phyloP scores from a whole-genome alignment of 1,140 invertebrate species.

The Macrostomum lignano region DNA sequence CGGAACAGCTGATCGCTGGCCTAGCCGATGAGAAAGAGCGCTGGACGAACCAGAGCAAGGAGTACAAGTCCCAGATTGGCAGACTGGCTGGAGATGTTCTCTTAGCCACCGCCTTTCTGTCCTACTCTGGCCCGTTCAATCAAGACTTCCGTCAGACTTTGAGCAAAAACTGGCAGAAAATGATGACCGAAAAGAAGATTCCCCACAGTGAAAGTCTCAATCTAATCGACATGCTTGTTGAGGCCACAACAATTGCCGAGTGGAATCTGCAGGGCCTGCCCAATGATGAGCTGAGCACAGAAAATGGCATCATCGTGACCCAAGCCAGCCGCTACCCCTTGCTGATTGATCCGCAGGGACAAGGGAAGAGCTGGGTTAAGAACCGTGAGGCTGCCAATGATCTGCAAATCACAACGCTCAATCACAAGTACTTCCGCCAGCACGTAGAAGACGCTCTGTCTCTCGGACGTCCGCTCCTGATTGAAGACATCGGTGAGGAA shows the following conservation, averaged over 20 bases:
- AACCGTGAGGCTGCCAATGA: conserved; percentile 64
- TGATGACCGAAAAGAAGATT: conserved; percentile 45
- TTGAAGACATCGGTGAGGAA: conserved; percentile 77
- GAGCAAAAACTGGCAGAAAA: conserved; percentile 57
- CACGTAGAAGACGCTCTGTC: conserved; percentile 80
- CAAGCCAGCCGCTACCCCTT: conserved; percentile 72
- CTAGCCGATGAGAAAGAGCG: conserved; percentile 66
- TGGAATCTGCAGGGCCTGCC: conserved; percentile 81
- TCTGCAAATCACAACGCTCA: conserved; percentile 65
- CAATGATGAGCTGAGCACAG: conserved; percentile 73
- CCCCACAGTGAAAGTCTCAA: conserved; percentile 26
- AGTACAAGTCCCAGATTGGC: conserved; percentile 60
- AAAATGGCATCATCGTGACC: conserved; percentile 78
- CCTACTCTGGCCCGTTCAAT: conserved; percentile 82
- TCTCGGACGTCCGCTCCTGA: conserved; percentile 59
- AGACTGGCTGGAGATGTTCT: conserved; percentile 72
- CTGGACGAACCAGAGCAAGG: conserved; percentile 81
- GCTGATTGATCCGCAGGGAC: conserved; percentile 72
- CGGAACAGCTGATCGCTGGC: conserved; percentile 67
- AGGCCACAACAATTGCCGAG: conserved; percentile 53
- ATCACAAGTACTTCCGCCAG: conserved; percentile 81
- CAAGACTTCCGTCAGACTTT: conserved; percentile 36
- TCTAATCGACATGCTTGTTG: background rate
- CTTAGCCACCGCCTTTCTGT: conserved; percentile 64
- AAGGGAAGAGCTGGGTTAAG: conserved; percentile 90